Conservation (phyloP, 2,113 vertebrate genomes). For the Anthoscopus minutus region DNA sequence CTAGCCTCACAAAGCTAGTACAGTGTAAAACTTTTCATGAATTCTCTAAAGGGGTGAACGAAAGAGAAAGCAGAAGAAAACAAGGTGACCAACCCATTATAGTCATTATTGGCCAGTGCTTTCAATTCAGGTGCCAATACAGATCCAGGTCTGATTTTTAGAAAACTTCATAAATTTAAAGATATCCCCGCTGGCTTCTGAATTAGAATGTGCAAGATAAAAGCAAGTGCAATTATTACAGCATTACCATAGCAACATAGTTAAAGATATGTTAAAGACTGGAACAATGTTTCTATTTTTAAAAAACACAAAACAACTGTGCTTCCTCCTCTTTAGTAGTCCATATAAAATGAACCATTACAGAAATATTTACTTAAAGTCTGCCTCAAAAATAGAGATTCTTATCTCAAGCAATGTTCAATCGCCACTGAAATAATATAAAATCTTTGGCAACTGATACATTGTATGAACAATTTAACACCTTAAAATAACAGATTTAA, state of each 20-base stretch:
- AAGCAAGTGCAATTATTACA: background rate
- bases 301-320: background rate
- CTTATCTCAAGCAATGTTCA: background rate
- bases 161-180: background rate
- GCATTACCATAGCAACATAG: background rate
- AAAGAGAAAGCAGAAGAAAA: background rate
- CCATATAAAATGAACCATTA: background rate
- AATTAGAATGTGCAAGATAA: background rate
- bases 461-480: background rate
- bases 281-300: background rate
- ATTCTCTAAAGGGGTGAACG: background rate
- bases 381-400: background rate
- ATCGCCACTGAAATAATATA: background rate
- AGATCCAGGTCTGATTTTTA: background rate
- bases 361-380: background rate
- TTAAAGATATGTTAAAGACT: background rate
- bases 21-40: background rate
- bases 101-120: background rate
- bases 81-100: background rate
- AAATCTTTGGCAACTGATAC: background rate
- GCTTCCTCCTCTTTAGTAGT: background rate
- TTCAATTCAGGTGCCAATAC: background rate
- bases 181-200: background rate
- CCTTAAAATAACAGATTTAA: background rate
- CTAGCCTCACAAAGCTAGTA: background rate